Evolutionary conservation across 2,888 invertebrate genomes (phyloP).

Genomic region (Trichogramma dendrolimi): DNA sequence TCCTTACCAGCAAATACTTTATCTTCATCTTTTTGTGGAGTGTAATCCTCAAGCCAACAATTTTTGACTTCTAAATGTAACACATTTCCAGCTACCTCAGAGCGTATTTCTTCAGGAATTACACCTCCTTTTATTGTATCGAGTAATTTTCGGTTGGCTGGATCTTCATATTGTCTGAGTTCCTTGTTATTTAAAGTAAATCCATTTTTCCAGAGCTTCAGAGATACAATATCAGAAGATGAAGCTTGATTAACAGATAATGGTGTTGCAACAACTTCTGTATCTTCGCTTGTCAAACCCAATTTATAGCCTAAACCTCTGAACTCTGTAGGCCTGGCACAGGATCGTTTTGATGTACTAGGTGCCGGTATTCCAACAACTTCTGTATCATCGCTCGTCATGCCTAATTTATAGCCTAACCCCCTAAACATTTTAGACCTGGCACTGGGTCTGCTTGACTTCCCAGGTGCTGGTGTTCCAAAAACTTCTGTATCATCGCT

Average conservation of each 20-base stretch:
- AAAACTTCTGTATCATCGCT: no score
- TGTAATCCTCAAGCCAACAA: constrained; percentile 78
- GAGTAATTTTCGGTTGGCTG: constrained; percentile 81
- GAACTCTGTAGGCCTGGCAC: constrained; percentile 54
- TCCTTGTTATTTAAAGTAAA: constrained; percentile 90
- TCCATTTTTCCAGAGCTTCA: constrained; percentile 91
- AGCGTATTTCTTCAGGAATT: constrained; percentile 49
- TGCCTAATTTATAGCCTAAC: no score
- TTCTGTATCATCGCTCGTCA: no score
- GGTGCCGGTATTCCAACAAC: no score
- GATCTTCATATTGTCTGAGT: constrained; percentile 78
- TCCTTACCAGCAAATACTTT: constrained; percentile 80
- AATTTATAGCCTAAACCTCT: constrained; percentile 68
- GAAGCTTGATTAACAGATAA: constrained; percentile 37
- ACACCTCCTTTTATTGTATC: constrained; percentile 80
- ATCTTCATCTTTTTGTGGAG: constrained; percentile 57
- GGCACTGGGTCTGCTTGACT: constrained; percentile 31
- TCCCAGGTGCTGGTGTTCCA: constrained; percentile 61
- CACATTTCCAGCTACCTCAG: constrained; percentile 55
- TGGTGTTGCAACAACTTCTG: constrained; percentile 52
- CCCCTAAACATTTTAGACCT: no score
- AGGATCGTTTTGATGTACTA: no score
- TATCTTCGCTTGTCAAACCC: constrained; percentile 63
- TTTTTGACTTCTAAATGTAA: constrained; percentile 90
- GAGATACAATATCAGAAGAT: constrained; percentile 41